Conservation (phyloP, 2,888 invertebrate genomes). For the Polyploca ridens region DNA sequence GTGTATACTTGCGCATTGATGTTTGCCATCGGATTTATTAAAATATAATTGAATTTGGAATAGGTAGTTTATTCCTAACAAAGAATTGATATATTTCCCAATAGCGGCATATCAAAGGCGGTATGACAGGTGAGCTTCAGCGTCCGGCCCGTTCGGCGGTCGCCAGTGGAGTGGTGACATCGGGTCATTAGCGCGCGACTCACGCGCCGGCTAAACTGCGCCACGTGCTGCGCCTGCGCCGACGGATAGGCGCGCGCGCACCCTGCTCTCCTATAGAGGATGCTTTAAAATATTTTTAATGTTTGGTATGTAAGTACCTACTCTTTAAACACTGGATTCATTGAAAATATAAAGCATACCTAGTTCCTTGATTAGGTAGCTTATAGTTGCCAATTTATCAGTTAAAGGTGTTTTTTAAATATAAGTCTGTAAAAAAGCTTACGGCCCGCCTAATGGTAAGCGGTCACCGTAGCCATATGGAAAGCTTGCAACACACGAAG, state of each 20-base stretch:
- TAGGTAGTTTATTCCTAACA: background rate
- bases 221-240: constrained; percentile 66
- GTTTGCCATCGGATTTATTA: no score
- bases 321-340: background rate
- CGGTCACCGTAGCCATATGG: no score
- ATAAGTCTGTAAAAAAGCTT: no score
- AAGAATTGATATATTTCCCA: background rate
- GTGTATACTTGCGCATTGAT: no score
- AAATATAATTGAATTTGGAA: no score
- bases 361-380: no score
- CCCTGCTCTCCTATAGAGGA: constrained; percentile 59
- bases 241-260: constrained; percentile 50
- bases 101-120: constrained; percentile 33
- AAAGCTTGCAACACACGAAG: no score
- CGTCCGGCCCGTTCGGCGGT: constrained; percentile 48
- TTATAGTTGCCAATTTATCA: no score
- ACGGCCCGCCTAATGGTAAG: no score
- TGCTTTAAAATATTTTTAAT: constrained; percentile 25
- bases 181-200: constrained; percentile 74
- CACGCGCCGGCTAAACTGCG: constrained; percentile 78
- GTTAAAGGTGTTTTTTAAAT: no score
- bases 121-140: constrained; percentile 30
- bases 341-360: background rate
- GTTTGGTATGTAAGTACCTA: background rate
- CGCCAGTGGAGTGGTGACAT: constrained; percentile 53